Percentiles rank a stretch among this genome's conserved stretches.
phyloP scores from a whole-genome alignment of 2,797 vertebrate genomes.

The Meda fulgida region DNA sequence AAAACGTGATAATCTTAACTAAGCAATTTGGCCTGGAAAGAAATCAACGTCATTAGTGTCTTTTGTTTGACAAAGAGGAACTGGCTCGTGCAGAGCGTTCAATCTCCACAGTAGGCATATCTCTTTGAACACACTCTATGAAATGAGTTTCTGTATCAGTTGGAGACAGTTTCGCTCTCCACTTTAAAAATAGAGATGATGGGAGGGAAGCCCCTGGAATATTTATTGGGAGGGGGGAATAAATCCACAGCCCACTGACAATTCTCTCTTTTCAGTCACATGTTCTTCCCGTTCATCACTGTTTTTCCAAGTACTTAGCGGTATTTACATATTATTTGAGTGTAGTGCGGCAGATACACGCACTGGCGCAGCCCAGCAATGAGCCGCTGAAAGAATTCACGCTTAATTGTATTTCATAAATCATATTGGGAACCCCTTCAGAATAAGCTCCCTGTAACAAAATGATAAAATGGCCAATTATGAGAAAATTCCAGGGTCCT shows the following conservation, averaged over 20 bases:
- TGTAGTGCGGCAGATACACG: conserved; percentile 61
- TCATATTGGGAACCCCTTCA: conserved; percentile 75
- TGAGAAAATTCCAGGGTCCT: conserved; percentile 62
- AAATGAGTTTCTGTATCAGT: conserved; percentile 71
- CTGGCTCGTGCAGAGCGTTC: conserved; percentile 57
- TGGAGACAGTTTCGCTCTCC: conserved; percentile 59
- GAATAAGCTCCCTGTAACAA: conserved; percentile 75
- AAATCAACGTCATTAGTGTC: conserved; percentile 75
- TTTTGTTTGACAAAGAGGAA: conserved; percentile 62
- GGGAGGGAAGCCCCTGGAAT: conserved; percentile 60
- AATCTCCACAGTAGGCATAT: conserved; percentile 60
- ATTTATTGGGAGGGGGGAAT: conserved; percentile 55
- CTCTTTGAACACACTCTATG: conserved; percentile 57
- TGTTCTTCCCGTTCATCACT: conserved; percentile 62
- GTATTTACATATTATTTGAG: conserved; percentile 78
- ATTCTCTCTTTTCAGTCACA: conserved; percentile 61
- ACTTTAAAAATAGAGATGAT: conserved; percentile 60
- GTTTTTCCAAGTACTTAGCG: conserved; percentile 73
- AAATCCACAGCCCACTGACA: conserved; percentile 67
- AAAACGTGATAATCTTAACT: conserved; percentile 72
- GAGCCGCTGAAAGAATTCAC: conserved; percentile 73
- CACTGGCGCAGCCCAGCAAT: conserved; percentile 54
- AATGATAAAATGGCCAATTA: conserved; percentile 80
- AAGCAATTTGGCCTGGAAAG: conserved; percentile 70
- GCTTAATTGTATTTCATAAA: conserved; percentile 82